Evolutionary conservation across 37 sponge, comb jelly and placozoan genomes (phyloP), one percentile per base, ranked within the genome.

Genomic region (Corticium candelabrum): DNA sequence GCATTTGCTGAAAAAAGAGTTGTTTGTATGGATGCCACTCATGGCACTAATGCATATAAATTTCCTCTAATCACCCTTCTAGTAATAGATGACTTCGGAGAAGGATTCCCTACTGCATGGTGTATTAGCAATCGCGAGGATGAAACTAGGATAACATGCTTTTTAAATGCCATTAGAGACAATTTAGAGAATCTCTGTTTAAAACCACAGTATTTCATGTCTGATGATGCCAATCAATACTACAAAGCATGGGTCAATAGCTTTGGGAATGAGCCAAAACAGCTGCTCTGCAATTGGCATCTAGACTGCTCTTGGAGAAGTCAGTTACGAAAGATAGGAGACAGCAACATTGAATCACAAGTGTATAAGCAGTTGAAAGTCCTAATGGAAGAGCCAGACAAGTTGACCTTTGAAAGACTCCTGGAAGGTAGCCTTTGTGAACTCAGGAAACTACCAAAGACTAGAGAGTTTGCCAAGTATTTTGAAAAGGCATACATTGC

Each of bases 51-150:
- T 41, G 21, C 11, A 15, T 84, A 84, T 30, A 57, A 79, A 1
- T 84, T 84, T 62, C 34, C 35, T 1, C 76, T 84, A 0, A 80
- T 41, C 5, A 84, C 77, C 39, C 43, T 89, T 29, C 40, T 89
- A 0, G 82, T 89, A 1, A 37, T 89, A 37, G 90, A 89, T 81
- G 81, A 85, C 3, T 83, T 37, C 38, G 84, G 86, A 1, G 86
- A 89, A 38, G 90, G 90, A 15, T 30, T 83, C 39, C 86, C 90
- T 38, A 86, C 77, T 21, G 86, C 80, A 7, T 89, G 86, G 86
- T 37, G 30, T 7, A 39, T 89, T 27, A 41, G 41, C 11, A 83
- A 83, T 37, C 36, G 67, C 32, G 84, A 82, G 62, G 82, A 81
- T 82, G 33, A 68, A 1, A 37, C 69, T 30, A 1, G 70, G n/a